Conservation (phyloP, 2,797 vertebrate genomes). For the Chaetophractus vellerosus region DNA sequence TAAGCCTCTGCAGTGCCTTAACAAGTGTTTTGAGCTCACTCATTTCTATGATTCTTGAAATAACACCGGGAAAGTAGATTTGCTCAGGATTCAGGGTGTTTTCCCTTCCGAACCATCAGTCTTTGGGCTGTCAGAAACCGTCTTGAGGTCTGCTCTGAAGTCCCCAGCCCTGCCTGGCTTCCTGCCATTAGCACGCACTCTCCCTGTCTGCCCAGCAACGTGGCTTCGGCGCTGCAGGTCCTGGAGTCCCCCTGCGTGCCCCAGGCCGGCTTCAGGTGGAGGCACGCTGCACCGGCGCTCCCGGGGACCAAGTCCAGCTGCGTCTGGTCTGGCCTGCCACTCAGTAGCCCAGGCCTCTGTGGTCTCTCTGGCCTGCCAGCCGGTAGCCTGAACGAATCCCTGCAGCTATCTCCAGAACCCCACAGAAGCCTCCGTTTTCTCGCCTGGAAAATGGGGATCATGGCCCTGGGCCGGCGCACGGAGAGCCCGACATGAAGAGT, state of each 20-base stretch:
- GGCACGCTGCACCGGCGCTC: not conserved
- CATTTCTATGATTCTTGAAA: not conserved
- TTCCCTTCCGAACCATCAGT: not conserved
- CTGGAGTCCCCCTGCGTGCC: not conserved
- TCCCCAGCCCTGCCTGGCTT: not conserved
- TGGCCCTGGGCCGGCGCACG: not conserved
- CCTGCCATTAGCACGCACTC: not conserved
- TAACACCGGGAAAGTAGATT: not conserved
- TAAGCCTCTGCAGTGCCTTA: not conserved
- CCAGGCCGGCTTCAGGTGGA: not conserved
- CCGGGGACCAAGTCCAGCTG: not conserved
- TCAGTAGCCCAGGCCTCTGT: accelerated
- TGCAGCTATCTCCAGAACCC: not conserved
- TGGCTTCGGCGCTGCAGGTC: not conserved
- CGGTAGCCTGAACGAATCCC: no score
- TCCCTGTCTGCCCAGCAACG: not conserved
- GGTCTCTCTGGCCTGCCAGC: not conserved
- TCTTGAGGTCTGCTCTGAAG: not conserved
- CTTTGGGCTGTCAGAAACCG: not conserved
- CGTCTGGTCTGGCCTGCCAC: not conserved
- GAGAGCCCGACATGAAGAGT: not conserved
- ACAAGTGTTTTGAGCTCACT: not conserved
- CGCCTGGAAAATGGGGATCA: not conserved
- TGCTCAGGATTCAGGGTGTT: not conserved
- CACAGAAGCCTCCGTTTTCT: not conserved